Base-by-base conservation (phyloP, 2,113 vertebrate species). In the Nycticryphes semicollaris region DNA sequence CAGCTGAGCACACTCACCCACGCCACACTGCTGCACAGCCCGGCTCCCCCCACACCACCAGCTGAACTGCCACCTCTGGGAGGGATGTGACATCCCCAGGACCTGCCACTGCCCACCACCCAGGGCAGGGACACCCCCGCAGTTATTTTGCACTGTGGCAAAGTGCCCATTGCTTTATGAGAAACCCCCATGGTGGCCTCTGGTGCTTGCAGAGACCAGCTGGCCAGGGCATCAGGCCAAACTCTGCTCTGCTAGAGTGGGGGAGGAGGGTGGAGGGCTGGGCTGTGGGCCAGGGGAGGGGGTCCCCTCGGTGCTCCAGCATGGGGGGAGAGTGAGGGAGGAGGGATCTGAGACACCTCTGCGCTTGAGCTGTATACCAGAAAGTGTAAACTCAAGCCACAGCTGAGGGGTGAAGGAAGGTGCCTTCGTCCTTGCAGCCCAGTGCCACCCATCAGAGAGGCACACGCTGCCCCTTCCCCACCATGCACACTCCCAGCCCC, bases 91-190 rank as follows among this genome's bases (percentile, higher is more conserved):
- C 1, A 1, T 17, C 17, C 51, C 47, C 54, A 24, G 4, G 7
- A 7, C 35, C 54, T 1, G 0, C 18, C 0, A 0, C 37, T 66
- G n/a, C 45, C 75, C 5, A 1, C 33, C 33, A 23, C 2, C 1
- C 60, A 14, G 68, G 8, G 43, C 73, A 75, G 28, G 50, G 21
- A 81, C 53, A 16, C 8, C 11, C 7, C 12, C 57, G 13, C n/a
- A 6, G 9, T 59, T 39, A 31, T 9, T 67, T 7, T n/a, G 9
- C 19, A 5, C 18, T 20, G 56, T 51, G 70, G 37, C 21, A 24
- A 54, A 62, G 43, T 2, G 1, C 68, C n/a, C 3, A 2, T 37
- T 35, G 12, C 0, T 0, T 35, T 8, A 0, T 15, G 27, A 72
- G 69, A 54, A 41, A 7, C 15, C 56, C 50, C 41, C 22, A 2